Evolutionary conservation across 2,113 vertebrate genomes (phyloP).

Genomic region (Oncorhynchus masou): DNA sequence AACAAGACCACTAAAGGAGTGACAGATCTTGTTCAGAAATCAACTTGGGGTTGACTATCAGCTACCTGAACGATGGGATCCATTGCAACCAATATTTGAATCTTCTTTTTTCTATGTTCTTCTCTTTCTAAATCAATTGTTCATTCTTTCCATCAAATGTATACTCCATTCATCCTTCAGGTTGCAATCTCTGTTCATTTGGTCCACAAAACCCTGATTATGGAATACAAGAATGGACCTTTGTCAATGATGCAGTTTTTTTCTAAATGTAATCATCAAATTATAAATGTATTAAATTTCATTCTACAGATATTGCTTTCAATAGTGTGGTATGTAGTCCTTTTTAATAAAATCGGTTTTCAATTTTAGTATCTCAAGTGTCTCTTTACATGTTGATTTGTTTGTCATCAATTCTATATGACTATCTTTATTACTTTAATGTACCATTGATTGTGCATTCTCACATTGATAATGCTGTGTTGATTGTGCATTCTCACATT

Average conservation of each 20-base stretch:
- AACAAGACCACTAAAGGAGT: neutral
- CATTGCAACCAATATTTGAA: neutral
- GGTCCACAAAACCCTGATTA: neutral
- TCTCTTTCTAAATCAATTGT: neutral
- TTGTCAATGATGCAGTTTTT: slow-evolving; percentile 1
- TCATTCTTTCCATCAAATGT: neutral
- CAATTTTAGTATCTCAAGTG: neutral
- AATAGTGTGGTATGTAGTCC: slow-evolving; percentile 6
- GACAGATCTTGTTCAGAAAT: neutral
- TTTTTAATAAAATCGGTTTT: neutral
- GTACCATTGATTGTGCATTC: no score
- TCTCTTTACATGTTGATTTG: slow-evolving; percentile 25
- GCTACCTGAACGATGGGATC: neutral
- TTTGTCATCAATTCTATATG: neutral
- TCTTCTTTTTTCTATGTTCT: neutral
- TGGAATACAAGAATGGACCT: neutral
- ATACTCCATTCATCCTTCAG: neutral
- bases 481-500: no score
- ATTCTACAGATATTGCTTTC: slow-evolving; percentile 20
- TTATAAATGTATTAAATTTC: slow-evolving; percentile 14
- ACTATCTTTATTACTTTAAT: no score
- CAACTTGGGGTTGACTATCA: neutral
- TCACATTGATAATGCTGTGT: no score
- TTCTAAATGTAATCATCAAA: neutral
- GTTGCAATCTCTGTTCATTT: neutral